Evolutionary conservation across 2,888 invertebrate genomes (phyloP), one percentile per base, ranked within the genome.

Genomic region (Busseola fusca): DNA sequence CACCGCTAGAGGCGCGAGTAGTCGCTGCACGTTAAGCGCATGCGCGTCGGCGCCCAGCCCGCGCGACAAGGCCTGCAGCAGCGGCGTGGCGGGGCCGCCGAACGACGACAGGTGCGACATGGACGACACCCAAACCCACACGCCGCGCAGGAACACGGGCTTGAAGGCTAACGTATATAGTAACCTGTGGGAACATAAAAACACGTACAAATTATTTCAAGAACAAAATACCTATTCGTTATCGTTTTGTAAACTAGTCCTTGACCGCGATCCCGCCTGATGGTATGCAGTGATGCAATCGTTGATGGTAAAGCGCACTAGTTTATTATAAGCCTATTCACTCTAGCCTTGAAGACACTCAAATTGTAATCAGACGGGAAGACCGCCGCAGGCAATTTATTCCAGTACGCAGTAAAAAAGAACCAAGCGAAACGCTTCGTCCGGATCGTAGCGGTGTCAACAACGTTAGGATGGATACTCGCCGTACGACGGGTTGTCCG

Each of bases 91-190:
- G 0, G 95, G 94, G 3, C 94, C 95, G 2, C 94, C 95, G 87
- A 91, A 94, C 5, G 92, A 90, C 1, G 93, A 92, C 78, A 87
- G 87, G 87, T 93, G 92, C 64, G 88, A 91, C 92, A 95, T 91
- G 64, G 90, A 87, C 78, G 96, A 96, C 48, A 96, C 92, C 94
- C 95, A 95, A 37, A 93, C 96, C 98, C 98, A 98, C 14, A 98
- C 93, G 21, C 97, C 96, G n/a, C 97, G 96, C 50, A 98, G 96
- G 88, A 98, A 98, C 65, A 96, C 93, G 0, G 98, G 97, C 88
- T 97, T 98, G 88, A 98, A 98, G 0, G 98, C 98, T 83, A 98
- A 91, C 65, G 97, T 97, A 90, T 98, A 98, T 4, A 98, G 93
- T 65, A 98, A 92, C 88, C 97, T 97, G 87, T 2, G 56, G 3